Base-by-base conservation (phyloP, 2,797 vertebrate genomes). In the Periparus ater region DNA sequence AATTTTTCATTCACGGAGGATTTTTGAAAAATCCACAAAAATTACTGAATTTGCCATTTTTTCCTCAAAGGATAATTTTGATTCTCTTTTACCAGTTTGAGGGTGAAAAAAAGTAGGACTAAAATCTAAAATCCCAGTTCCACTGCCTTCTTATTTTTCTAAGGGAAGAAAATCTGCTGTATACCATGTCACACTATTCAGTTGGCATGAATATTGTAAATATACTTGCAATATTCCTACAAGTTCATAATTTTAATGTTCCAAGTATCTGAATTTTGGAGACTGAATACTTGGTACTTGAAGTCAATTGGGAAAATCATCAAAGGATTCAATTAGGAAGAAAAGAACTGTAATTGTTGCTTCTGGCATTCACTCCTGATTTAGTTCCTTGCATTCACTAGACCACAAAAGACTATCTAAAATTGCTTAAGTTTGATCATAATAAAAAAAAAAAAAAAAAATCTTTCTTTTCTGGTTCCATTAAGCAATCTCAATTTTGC, bases 401-500 rank as follows among this genome's bases (percentile, higher is more conserved):
- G 81, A 85, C 65, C 50, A 87, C 78, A 93, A 93, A 91, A 51
- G 72, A 83, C 54, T 54, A 42, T 14, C 53, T 74, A 68, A 92
- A 93, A 93, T 75, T 74, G 78, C 44, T 63, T 44, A 74, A 85
- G 66, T 70, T 91, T 96, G 68, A 85, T 91, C 45, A 85, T 77
- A 93, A 89, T 34, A 48, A 16, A 85, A 47, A 78, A 76, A 16
- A 85, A 47, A 78, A 76, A 73, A 76, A 65, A 81, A 27, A 32
- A 18, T 50, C 68, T 96, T 89, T 90, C 51, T 93, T 85, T 95
- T 96, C 78, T 45, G 74, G 78, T 93, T 93, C 53, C 68, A 93
- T 93, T 93, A 93, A 82, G 44, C 65, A 88, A 81, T 73, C 57
- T 89, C 78, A 75, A 9, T 95, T 94, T 96, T 96, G 50, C 90